phyloP scores from a whole-genome alignment of 1,140 invertebrate genomes.

The Leptinotarsa defecta region DNA sequence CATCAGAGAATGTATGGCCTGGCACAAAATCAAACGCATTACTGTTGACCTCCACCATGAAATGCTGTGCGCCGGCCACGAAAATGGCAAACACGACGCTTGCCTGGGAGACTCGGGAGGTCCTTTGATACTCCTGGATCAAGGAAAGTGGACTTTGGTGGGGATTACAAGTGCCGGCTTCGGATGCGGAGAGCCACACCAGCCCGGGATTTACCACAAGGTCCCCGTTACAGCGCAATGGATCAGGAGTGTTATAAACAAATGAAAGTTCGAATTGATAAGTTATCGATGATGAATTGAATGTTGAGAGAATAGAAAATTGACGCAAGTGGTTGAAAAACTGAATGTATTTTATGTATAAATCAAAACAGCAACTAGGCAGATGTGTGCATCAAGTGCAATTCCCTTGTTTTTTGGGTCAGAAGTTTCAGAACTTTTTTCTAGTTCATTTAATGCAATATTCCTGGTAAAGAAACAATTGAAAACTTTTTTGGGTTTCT shows the following conservation, averaged over 20 bases:
- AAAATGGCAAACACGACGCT: conserved; percentile 79
- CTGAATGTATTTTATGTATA: too few relatives aligned
- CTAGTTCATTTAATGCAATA: too few relatives aligned
- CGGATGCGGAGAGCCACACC: conserved; percentile 82
- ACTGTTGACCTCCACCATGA: conserved; percentile 73
- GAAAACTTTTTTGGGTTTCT: too few relatives aligned
- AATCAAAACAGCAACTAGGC: too few relatives aligned
- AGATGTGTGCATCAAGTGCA: too few relatives aligned
- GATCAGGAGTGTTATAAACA: conserved; percentile 64
- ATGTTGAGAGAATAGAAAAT: too few relatives aligned
- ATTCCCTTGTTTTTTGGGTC: too few relatives aligned
- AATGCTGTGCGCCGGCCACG: conserved; percentile 85
- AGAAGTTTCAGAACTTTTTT: too few relatives aligned
- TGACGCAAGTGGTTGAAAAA: too few relatives aligned
- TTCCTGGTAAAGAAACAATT: too few relatives aligned
- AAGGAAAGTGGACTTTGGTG: conserved; percentile 74
- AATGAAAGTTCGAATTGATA: background rate
- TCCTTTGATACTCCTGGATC: conserved; percentile 70
- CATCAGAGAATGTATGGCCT: conserved; percentile 72
- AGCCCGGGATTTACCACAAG: conserved; percentile 85
- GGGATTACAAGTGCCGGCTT: conserved; percentile 87
- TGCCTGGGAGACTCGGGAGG: conserved; percentile 86
- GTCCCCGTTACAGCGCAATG: conserved; percentile 72
- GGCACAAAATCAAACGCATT: conserved; percentile 79
- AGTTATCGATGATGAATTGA: too few relatives aligned